Conservation (phyloP, 2,113 vertebrate genomes). For the Actenoides lindsayi region DNA sequence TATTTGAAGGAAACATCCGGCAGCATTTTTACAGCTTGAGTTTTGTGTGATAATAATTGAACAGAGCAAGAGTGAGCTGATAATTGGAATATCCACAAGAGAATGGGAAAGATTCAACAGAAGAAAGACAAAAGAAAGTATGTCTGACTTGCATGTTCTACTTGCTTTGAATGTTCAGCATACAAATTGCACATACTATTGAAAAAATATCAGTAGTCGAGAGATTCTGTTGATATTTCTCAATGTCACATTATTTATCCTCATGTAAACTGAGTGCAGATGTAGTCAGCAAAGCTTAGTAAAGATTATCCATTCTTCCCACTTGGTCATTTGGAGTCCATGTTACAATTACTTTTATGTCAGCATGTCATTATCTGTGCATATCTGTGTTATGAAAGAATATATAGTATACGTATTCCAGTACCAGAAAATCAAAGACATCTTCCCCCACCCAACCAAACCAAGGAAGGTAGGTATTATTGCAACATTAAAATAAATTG, state of each 20-base stretch:
- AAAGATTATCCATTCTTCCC: not conserved
- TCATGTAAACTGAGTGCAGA: not conserved
- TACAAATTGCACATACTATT: fast-evolving
- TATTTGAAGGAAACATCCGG: not conserved
- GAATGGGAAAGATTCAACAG: not conserved
- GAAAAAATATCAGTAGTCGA: not conserved
- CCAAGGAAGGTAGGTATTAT: not conserved
- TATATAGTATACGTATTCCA: not conserved
- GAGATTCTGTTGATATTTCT: not conserved
- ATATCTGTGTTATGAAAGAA: not conserved
- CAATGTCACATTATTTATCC: not conserved
- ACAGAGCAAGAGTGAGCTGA: not conserved
- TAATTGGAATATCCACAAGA: not conserved
- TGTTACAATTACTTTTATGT: not conserved
- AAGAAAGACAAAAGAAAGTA: not conserved
- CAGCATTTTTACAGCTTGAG: not conserved
- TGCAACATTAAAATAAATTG: not conserved
- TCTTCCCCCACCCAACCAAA: not conserved
- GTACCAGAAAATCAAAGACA: fast-evolving
- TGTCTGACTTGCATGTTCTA: not conserved
- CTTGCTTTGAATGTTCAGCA: not conserved
- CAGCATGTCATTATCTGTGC: not conserved
- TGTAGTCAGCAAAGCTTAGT: not conserved
- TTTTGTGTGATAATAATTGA: not conserved
- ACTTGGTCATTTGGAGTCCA: not conserved